Percentiles rank a stretch among this genome's conserved stretches.
Conservation (phyloP, 1,140 invertebrate genomes). For the Pseudomyrmex gracilis region DNA sequence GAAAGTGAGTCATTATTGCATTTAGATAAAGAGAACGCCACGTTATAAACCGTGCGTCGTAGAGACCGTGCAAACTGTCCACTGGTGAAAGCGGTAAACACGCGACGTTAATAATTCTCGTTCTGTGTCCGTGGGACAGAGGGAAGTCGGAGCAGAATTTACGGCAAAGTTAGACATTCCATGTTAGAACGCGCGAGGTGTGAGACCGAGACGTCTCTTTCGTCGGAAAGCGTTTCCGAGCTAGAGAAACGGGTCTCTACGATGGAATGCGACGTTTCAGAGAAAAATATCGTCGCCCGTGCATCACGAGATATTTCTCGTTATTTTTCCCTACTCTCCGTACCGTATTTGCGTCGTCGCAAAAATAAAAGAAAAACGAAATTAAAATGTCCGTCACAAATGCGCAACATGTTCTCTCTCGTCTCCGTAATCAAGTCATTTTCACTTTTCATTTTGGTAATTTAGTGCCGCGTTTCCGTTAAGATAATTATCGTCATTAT, state of each 20-base stretch:
- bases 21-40: constrained; percentile 9
- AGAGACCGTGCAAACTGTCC: constrained; percentile 51
- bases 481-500: constrained; percentile 18
- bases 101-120: constrained; percentile 65
- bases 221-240: constrained; percentile 14
- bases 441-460: not conserved
- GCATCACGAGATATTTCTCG: constrained; percentile 19
- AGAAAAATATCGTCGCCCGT: constrained; percentile 23
- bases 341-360: not conserved
- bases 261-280: constrained; percentile 25
- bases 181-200: constrained; percentile 41
- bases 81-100: constrained; percentile 30
- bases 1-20: not conserved
- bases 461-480: not conserved
- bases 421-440: not conserved
- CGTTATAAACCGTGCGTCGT: constrained; percentile 45
- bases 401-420: not conserved
- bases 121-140: constrained; percentile 48
- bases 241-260: not conserved
- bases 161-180: constrained; percentile 60
- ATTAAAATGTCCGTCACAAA: not conserved
- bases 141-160: constrained; percentile 51
- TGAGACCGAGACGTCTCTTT: constrained; percentile 31
- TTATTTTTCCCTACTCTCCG: constrained; percentile 25
- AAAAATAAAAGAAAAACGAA: not conserved